Percentiles rank a stretch among this genome's conserved stretches.
Evolutionary conservation across 2,888 invertebrate species (phyloP).

Genomic region (Xiphydria camelus): DNA sequence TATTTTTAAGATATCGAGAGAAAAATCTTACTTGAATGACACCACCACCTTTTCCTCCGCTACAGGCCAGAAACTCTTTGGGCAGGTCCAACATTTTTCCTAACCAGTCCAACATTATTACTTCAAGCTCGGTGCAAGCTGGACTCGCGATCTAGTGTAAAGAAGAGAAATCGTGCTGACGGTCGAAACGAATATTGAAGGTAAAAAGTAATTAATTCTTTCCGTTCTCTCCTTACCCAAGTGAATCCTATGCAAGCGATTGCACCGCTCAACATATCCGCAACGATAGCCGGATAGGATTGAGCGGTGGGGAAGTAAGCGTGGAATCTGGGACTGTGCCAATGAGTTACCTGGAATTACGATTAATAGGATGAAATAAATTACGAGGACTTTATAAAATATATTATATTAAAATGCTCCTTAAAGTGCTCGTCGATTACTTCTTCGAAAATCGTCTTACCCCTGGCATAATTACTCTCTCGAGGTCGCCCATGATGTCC

Average conservation of each 20-base stretch:
- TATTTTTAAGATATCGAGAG: too few species aligned
- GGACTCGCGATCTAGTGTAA: constrained; percentile 82
- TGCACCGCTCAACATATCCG: constrained; percentile 92
- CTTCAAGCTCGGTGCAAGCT: constrained; percentile 94
- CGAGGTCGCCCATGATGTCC: constrained; percentile 85
- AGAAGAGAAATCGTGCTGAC: too few species aligned
- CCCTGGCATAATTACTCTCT: constrained; percentile 88
- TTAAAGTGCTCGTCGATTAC: background rate
- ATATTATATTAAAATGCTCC: background rate
- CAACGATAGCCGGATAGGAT: constrained; percentile 91
- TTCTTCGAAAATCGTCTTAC: too few species aligned
- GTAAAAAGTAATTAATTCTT: too few species aligned
- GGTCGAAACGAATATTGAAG: too few species aligned
- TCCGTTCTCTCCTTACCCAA: constrained; percentile 88
- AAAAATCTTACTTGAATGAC: constrained; percentile 67
- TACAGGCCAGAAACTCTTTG: constrained; percentile 78
- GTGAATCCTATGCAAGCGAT: constrained; percentile 96
- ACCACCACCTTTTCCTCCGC: constrained; percentile 80
- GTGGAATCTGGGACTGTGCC: constrained; percentile 95
- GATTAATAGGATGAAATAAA: background rate
- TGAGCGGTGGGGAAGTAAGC: constrained; percentile 94
- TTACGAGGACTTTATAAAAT: background rate
- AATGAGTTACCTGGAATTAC: constrained; percentile 75
- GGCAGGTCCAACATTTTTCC: constrained; percentile 91
- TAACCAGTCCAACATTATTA: constrained; percentile 94